Percentiles rank a stretch among this genome's conserved stretches.
Evolutionary conservation across 2,113 vertebrate genomes (phyloP).

Genomic region (Upupa epops): DNA sequence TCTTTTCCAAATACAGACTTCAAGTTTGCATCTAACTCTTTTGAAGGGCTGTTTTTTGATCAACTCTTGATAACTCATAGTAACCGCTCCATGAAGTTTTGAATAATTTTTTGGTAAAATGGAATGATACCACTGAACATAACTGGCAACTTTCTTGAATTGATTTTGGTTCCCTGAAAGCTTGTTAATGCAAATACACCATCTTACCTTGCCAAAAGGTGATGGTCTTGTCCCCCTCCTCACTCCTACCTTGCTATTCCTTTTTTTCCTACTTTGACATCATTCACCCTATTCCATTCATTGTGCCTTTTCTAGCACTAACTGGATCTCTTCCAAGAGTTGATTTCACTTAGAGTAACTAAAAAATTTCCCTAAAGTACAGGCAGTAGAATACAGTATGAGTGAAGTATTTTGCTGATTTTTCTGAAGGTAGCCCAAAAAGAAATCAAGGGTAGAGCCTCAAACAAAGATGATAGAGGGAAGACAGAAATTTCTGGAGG

Average conservation of each 20-base stretch:
- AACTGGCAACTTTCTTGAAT: background rate
- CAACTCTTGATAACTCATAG: background rate
- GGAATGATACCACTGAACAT: background rate
- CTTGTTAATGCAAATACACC: background rate
- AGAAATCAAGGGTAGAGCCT: background rate
- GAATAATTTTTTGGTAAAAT: background rate
- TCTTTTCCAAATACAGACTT: background rate
- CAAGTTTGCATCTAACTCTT: background rate
- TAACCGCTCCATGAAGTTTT: background rate
- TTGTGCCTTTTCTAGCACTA: background rate
- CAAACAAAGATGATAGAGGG: background rate
- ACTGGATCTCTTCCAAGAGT: background rate
- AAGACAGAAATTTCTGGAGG: background rate
- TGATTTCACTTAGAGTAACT: background rate
- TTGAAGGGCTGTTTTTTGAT: background rate
- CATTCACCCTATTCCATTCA: background rate
- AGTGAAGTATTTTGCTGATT: background rate
- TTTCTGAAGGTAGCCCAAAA: background rate
- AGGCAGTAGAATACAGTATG: background rate
- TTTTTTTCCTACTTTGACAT: background rate
- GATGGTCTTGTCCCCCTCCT: rapidly evolving
- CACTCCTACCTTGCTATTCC: background rate
- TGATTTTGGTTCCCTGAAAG: background rate
- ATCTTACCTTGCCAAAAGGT: background rate
- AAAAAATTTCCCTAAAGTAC: background rate